Evolutionary conservation across 2,888 invertebrate species (phyloP).

Genomic region (Platycnemis pennipes): DNA sequence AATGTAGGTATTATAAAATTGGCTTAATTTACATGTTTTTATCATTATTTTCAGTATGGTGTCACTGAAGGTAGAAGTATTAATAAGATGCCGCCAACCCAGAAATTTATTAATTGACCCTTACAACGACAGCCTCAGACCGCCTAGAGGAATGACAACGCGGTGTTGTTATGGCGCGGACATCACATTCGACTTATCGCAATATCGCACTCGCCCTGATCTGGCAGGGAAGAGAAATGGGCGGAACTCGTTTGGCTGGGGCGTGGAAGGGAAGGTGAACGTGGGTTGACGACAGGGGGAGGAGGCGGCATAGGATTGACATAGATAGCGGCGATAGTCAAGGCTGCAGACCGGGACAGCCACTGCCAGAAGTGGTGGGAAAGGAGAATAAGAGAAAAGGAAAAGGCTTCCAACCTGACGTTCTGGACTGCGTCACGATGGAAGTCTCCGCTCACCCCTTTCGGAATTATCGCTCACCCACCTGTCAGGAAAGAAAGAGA

Average conservation of each 20-base stretch:
- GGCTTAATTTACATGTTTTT: no score
- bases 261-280: not conserved
- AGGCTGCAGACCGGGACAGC: not conserved
- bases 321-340: no score
- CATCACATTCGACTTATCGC: not conserved
- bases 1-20: no score
- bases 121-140: no score
- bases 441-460: not conserved
- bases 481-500: conserved; percentile 25
- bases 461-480: not conserved
- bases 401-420: not conserved
- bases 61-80: no score
- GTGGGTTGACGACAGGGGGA: not conserved
- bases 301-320: not conserved
- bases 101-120: no score
- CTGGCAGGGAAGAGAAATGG: not conserved
- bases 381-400: not conserved
- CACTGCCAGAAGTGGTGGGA: not conserved
- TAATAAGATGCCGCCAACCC: no score
- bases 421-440: not conserved
- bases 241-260: no score
- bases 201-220: not conserved
- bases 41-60: no score
- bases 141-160: no score
- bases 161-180: not conserved